Conservation (phyloP, 1,140 invertebrate genomes). For the Lepidotrigona ventralis region DNA sequence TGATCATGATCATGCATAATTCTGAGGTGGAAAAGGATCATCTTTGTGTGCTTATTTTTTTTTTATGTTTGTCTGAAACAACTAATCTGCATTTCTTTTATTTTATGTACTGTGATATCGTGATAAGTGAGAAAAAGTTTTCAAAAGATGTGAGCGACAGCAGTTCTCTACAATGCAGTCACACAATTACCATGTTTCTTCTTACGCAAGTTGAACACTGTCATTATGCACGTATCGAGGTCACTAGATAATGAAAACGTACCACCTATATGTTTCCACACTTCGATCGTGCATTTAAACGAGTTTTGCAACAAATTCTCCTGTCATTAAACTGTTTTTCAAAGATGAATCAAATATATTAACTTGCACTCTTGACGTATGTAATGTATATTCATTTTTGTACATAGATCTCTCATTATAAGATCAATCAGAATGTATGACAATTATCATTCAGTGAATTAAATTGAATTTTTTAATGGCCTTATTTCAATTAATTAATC, state of each 20-base stretch:
- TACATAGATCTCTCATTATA: neutral
- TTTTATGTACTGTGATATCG: neutral
- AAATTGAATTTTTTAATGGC: no score
- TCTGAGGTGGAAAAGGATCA: no score
- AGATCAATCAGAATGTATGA: neutral
- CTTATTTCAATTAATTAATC: neutral
- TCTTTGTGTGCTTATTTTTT: no score
- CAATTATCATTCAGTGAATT: no score
- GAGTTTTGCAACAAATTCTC: constrained; percentile 19
- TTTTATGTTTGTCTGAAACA: no score
- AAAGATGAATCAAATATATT: neutral
- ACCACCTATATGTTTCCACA: constrained; percentile 38
- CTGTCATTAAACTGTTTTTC: neutral
- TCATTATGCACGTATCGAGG: constrained; percentile 61
- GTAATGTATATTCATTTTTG: neutral
- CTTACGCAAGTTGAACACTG: constrained; percentile 47
- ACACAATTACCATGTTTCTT: constrained; percentile 46
- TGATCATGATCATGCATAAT: neutral
- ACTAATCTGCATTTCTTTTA: no score
- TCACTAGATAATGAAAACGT: constrained; percentile 52
- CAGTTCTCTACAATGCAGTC: constrained; percentile 31
- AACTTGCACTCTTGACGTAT: no score
- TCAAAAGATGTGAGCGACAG: constrained; percentile 23
- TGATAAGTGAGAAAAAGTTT: neutral
- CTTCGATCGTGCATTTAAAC: constrained; percentile 2